These are phyloP conservation scores for Onychomys arenicola DNA, from an alignment of 2,797 vertebrate species.

Conservation along the genomic window DNA sequence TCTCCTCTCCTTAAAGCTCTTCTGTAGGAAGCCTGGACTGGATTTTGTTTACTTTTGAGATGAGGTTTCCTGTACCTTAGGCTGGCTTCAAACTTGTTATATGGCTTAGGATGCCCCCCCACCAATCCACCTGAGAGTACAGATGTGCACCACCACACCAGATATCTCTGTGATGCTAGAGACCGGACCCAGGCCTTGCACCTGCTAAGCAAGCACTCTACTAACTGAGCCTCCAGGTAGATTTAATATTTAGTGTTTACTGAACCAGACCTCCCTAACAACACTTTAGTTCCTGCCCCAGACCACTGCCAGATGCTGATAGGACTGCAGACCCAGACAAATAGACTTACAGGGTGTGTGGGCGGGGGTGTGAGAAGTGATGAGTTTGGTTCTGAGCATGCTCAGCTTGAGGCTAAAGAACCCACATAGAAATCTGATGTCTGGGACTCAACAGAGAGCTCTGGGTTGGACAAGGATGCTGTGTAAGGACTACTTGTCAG, in stretches of 20 bases:
- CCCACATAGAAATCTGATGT: background rate
- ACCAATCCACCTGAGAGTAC: background rate
- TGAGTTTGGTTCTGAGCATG: background rate
- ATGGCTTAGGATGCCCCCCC: background rate
- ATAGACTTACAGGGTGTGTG: background rate
- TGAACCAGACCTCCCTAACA: background rate
- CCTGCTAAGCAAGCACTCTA: background rate
- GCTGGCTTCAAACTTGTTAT: background rate
- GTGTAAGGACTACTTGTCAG: background rate
- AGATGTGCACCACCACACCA: background rate
- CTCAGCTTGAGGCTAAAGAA: background rate
- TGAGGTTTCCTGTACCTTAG: background rate
- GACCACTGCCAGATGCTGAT: background rate
- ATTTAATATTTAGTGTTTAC: background rate
- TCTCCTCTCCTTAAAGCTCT: background rate
- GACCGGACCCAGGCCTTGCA: background rate
- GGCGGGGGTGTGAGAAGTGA: rapidly evolving
- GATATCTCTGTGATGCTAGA: background rate
- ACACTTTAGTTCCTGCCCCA: background rate
- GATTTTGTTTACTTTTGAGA: background rate
- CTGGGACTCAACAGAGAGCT: background rate
- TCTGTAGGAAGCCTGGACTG: background rate
- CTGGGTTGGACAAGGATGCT: background rate
- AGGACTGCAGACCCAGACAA: background rate
- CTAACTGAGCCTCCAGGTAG: background rate